Conservation (phyloP, 2,888 invertebrate genomes). For the Peribatodes rhomboidaria region DNA sequence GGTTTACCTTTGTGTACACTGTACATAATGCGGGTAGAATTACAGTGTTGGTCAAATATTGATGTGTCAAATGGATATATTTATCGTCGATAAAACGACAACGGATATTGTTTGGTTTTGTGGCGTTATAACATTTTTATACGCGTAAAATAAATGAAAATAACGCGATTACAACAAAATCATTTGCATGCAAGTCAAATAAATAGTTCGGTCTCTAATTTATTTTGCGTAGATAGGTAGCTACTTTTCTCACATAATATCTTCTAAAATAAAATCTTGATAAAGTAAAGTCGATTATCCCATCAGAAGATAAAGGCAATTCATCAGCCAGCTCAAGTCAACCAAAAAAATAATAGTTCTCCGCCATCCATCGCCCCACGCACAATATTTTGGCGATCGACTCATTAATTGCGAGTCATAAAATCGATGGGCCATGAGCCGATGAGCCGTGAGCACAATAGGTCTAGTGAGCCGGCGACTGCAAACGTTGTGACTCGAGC, state of each 20-base stretch:
- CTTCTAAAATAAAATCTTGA: constrained; percentile 8
- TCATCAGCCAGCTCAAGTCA: constrained; percentile 42
- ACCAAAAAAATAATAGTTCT: constrained; percentile 47
- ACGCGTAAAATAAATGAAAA: background rate
- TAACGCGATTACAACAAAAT: background rate
- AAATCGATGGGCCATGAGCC: constrained; percentile 71
- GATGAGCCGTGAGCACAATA: constrained; percentile 53
- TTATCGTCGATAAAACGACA: constrained; percentile 12
- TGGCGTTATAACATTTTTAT: background rate
- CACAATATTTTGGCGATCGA: constrained; percentile 71
- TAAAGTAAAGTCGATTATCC: background rate
- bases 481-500: constrained; percentile 67
- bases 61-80: constrained; percentile 32
- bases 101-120: background rate
- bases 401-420: constrained; percentile 76
- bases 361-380: constrained; percentile 57
- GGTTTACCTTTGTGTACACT: constrained; percentile 43
- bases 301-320: constrained; percentile 31
- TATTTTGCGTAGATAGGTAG: too few relatives aligned
- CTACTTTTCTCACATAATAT: too few relatives aligned
- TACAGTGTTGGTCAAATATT: constrained; percentile 29
- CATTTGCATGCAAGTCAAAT: background rate
- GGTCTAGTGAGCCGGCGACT: constrained; percentile 62
- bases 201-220: too few relatives aligned
- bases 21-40: constrained; percentile 39